These are phyloP conservation scores for Hyperoplus immaculatus DNA, from an alignment of 2,797 vertebrate genomes.

Conservation along the genomic window DNA sequence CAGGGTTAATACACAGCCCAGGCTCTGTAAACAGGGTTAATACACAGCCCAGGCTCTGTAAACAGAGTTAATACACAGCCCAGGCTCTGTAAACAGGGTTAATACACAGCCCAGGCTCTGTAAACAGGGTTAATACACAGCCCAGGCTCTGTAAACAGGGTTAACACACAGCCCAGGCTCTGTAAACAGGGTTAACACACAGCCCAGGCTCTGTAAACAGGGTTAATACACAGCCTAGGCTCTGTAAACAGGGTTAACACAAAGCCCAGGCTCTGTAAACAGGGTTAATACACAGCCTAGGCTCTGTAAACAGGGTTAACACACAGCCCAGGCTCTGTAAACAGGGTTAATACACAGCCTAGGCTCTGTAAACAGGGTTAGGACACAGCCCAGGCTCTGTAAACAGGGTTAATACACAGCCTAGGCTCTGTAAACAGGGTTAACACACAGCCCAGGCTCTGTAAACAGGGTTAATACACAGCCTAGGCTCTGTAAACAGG, in stretches of 20 bases:
- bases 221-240: background rate
- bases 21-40: background rate
- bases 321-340: background rate
- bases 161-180: background rate
- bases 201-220: conserved; percentile 1
- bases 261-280: background rate
- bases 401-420: background rate
- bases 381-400: background rate
- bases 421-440: background rate
- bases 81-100: conserved; percentile 3
- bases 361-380: background rate
- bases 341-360: background rate
- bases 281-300: background rate
- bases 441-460: background rate
- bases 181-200: background rate
- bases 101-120: background rate
- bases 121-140: background rate
- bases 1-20: background rate
- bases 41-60: background rate
- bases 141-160: background rate
- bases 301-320: background rate
- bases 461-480: background rate
- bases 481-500: background rate
- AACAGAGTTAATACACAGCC: no score
- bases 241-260: background rate